Base-by-base conservation (phyloP, 2,888 invertebrate genomes). In the Flexamia atlantica region DNA sequence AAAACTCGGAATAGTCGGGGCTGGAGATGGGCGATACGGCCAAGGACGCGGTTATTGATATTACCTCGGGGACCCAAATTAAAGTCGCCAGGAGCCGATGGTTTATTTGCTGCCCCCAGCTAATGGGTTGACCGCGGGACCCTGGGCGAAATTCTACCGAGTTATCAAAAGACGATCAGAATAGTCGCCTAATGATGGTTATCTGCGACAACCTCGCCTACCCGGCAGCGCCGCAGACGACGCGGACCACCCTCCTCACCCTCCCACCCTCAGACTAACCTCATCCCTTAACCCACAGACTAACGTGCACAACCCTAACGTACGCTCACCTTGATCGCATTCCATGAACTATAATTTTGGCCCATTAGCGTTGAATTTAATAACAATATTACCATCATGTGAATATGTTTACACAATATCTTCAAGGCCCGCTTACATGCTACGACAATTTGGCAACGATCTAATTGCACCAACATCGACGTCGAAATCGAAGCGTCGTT, bases 151-250 rank as follows among this genome's bases (percentile, higher is more conserved):
- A 50, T 42, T 42, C 76, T 64, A 25, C 57, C 17, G 79, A 53
- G 79, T 79, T 79, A 79, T 79, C 57, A 79, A 79, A 79, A 79
- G 79, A 57, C 28, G 79, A 79, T 79, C 79, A 79, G 79, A 76
- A 46, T 46, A 76, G 42, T 76, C 50, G 42, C 50, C 36, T 76
- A 76, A 76, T 76, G 76, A 79, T 79, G 79, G 79, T 79, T 50
- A 57, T 53, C 79, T 79, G 57, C 50, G 79, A 79, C 79, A 57
- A 25, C 64, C n/a, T 17, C 28, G 0, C 28, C 14, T 2, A 5
- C 30, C 28, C 20, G 23, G 68, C 36, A 70, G 70, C 40, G 40
- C 2, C 4, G 64, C 5, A 25, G 25, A 0, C 28, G 20, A 3
- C 25, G 64, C 25, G 28, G 36, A 68, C 68, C 68, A 32, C 68